Base-by-base conservation (phyloP, 2,797 vertebrate genomes). In the Smutsia gigantea region DNA sequence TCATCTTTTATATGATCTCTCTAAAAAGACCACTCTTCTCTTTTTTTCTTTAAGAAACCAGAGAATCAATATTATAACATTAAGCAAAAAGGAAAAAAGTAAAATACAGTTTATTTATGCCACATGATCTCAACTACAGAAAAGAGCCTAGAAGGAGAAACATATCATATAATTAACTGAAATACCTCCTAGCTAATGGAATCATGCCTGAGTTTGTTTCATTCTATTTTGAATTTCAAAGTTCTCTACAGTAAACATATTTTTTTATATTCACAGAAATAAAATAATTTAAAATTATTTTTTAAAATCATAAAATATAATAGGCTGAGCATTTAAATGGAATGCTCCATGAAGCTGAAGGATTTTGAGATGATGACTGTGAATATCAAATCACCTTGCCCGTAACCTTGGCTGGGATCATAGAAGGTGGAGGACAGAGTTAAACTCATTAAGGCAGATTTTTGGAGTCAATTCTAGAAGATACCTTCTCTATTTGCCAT, bases 351-450 rank as follows among this genome's bases (percentile, higher is more conserved):
- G 64, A 0, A 11, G 12, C 18, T 7, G 11, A 53, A 63, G 29
- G 13, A 77, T 69, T 87, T 87, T 12, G 18, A 37, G 55, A 5
- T 4, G n/a, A 29, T 18, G 25, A n/a, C 11, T 27, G 55, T 71
- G 34, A 37, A n/a, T 0, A 4, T 17, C 7, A 13, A 37, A 7
- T 29, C 19, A 2, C 19, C 7, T 2, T 0, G 7, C 4, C 57
- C 1, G 0, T 29, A 4, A 17, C 31, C 15, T 15, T 13, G 61
- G 49, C 27, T 2, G 4, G 42, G 31, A 27, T 23, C 25, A n/a
- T 19, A 27, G 82, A 34, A n/a, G 29, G 17, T 15, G 18, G 39
- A 66, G 27, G 19, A 49, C 69, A 14, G 7, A n/a, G 8, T n/a
- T 13, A 34, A 3, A 6, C 11, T 13, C 0, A 3, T 46, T 46